Base-by-base conservation (phyloP, 2,113 vertebrate genomes). In the Origma solitaria region DNA sequence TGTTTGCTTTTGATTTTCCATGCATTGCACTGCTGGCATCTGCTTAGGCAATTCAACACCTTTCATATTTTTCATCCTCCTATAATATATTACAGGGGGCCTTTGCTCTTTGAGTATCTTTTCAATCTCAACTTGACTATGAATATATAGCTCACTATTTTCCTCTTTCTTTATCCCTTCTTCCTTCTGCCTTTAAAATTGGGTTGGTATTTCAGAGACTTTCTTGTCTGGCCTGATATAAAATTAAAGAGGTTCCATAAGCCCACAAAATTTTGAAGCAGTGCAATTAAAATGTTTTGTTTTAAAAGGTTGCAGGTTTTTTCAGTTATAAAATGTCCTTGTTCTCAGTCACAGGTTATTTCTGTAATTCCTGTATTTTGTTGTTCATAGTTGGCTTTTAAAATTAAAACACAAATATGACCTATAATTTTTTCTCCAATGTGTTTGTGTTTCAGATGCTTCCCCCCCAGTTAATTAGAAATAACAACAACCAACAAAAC, bases 31-130 rank as follows among this genome's bases (percentile, higher is more conserved):
- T 70, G 73, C 47, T 97, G 82, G 54, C 77, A 75, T 78, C 60
- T 83, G 90, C 92, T 56, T 27, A 66, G 47, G 44, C 66, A 94
- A 22, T 95, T 95, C 83, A 94, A 89, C 49, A 60, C 69, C 42
- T 82, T 82, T 51, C 30, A 2, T 78, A 11, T 72, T 38, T 91
- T 70, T 68, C 61, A 60, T 51, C 12, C 40, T n/a, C 58, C 31
- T 42, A 0, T 47, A 56, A 44, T 45, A 13, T 50, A 2, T 68
- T 66, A 51, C 60, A 38, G 9, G 66, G 58, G 45, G n/a, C 35
- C 20, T 88, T 68, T 84, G 60, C 77, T 77, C 20, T 42, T 58
- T 49, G 61, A 65, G 12, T 45, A 3, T 37, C 73, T 71, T 82
- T 45, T 79, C n/a, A 13, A 0, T 66, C 61, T 72, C 27, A 10